phyloP scores from a whole-genome alignment of 2,797 vertebrate species.

The Coranthus polyacanthus region DNA sequence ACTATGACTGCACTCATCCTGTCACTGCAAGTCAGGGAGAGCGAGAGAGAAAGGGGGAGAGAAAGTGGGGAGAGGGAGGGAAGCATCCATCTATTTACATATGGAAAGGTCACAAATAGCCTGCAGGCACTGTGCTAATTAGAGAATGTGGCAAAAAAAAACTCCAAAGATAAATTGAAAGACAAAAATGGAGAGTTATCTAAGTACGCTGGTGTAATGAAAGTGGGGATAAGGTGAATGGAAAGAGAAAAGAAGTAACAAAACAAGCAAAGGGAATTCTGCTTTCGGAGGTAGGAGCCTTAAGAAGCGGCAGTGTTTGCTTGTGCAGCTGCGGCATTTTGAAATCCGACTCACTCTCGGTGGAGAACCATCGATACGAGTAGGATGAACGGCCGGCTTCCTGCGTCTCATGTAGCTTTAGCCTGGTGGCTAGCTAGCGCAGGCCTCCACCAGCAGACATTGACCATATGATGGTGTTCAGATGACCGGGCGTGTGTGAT shows the following conservation, averaged over 20 bases:
- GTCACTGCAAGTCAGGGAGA: slow-evolving; percentile 73
- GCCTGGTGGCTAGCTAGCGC: slow-evolving; percentile 51
- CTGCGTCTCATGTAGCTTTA: not conserved
- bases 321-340: not conserved
- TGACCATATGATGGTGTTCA: slow-evolving; percentile 92
- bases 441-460: slow-evolving; percentile 82
- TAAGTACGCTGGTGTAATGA: slow-evolving; percentile 64
- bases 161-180: slow-evolving; percentile 81
- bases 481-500: slow-evolving; percentile 90
- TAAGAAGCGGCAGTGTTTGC: slow-evolving; percentile 30
- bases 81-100: slow-evolving; percentile 83
- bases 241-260: slow-evolving; percentile 68
- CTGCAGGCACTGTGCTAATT: slow-evolving; percentile 88
- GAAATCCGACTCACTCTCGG: fast-evolving
- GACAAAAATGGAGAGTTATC: slow-evolving; percentile 76
- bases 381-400: fast-evolving
- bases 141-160: slow-evolving; percentile 78
- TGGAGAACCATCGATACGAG: not conserved
- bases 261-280: slow-evolving; percentile 6
- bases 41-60: slow-evolving; percentile 40
- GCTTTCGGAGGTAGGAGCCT: slow-evolving; percentile 6
- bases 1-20: slow-evolving; percentile 71
- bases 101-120: slow-evolving; percentile 89
- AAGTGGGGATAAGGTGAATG: slow-evolving; percentile 72
- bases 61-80: slow-evolving; percentile 66